Base-by-base conservation (phyloP, 1,140 invertebrate species). In the Nasonia vitripennis region DNA sequence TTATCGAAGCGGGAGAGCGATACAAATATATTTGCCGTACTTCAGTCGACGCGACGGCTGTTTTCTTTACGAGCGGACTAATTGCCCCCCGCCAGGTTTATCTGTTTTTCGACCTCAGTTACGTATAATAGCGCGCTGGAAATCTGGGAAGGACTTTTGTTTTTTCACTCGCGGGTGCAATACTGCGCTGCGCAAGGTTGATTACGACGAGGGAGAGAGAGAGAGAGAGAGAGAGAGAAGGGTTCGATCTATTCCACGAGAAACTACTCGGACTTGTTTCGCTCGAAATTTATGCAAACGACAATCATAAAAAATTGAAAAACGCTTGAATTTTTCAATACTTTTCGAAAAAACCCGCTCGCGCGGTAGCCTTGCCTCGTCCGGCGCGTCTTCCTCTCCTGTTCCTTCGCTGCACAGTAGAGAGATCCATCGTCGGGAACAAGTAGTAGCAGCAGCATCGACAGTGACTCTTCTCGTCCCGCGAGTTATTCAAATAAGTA, bases 401-500 rank as follows among this genome's bases (percentile, higher is more conserved):
- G 51, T 27, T 27, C 27, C 27, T 27, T 27, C 48, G 14, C 2
- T 17, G 12, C 17, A 20, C 17, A 55, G 51, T 55, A 62, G 55
- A 62, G 9, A 62, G 55, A 62, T 62, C 55, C 55, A 62, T 62
- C 55, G 68, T 31, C 10, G 27, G 20, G 27, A n/a, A 71, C 55
- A 62, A 62, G 55, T 9, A 11, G 41, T 45, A 45, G 10, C 55
- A 14, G 12, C 55, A n/a, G 17, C 17, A 62, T 5, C 55, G 7
- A 27, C 23, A 71, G 68, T 67, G 62, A 67, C 62, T 67, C 14
- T 27, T 27, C 62, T 17, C 62, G 62, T 67, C 62, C 23, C 5
- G 17, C 67, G 41, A 82, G 70, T 37, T 82, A 82, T 82, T 82
- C 81, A 82, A 82, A 82, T 55, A 82, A 82, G 70, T 82, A 82